phyloP scores from a whole-genome alignment of 2,113 vertebrate species.

The Anoplopoma fimbria region DNA sequence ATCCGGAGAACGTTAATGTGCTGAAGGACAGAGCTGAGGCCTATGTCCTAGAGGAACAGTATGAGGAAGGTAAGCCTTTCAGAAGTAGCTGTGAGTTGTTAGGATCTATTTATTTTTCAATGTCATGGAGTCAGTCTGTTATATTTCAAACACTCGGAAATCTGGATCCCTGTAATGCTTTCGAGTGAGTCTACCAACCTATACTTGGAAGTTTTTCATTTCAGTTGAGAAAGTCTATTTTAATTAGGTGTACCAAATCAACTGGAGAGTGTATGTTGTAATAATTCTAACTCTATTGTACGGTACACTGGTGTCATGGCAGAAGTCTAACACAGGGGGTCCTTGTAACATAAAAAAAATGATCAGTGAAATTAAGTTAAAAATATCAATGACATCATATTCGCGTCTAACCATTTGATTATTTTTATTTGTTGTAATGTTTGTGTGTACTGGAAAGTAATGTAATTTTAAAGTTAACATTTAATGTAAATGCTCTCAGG shows the following conservation, averaged over 20 bases:
- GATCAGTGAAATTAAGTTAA: background rate
- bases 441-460: background rate
- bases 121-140: background rate
- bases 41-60: slow-evolving; percentile 92
- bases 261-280: background rate
- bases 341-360: slow-evolving; percentile 40
- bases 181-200: background rate
- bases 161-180: background rate
- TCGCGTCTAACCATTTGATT: background rate
- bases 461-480: slow-evolving; percentile 3
- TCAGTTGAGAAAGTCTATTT: background rate
- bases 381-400: background rate
- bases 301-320: slow-evolving; percentile 29
- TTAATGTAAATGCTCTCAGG: background rate
- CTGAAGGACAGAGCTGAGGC: slow-evolving; percentile 95
- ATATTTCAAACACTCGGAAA: background rate
- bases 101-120: background rate
- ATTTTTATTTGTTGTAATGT: background rate
- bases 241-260: too few species aligned
- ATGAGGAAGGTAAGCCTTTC: slow-evolving; percentile 90
- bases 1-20: slow-evolving; percentile 89
- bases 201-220: background rate
- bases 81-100: background rate
- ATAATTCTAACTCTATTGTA: background rate
- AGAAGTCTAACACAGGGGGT: slow-evolving; percentile 59